Base-by-base conservation (phyloP, 2,888 invertebrate genomes). In the Melikaiella ostensackeni region DNA sequence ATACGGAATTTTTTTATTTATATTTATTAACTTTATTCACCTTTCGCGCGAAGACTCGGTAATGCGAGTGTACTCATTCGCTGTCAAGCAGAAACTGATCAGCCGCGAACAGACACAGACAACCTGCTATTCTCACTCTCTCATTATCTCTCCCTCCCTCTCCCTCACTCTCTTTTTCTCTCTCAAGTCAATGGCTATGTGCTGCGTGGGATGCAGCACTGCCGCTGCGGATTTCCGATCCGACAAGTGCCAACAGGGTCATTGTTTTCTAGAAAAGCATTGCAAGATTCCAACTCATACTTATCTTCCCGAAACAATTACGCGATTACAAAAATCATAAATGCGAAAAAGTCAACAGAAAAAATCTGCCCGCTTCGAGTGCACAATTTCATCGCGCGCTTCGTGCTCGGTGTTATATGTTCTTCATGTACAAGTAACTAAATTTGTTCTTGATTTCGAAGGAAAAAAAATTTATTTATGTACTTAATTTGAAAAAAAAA, bases 11-110 rank as follows among this genome's bases (percentile, higher is more conserved):
- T n/a, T 42, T 46, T 30, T n/a, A n/a, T 30, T 70, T 8, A 70
- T 27, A 8, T 66, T 66, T 21, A 27, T 46, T 30, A 66, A 66
- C 27, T 30, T 50, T 50, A 50, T 70, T 46, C 50, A 46, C 30
- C 30, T 50, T 70, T 30, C 30, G 46, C 50, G 46, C 70, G 50
- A 30, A 30, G 27, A 70, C 27, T 50, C 46, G n/a, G 30, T 57
- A 64, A 81, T 77, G 77, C 81, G 81, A 82, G 82, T 79, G 83
- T 77, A 78, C 83, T 78, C 81, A 83, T 81, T 82, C 87, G 79
- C 79, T 85, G 87, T 86, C 86, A 79, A 83, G 80, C 82, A 80
- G 85, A 86, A 87, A 89, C 89, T 89, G 89, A 88, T 88, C 86
- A 77, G 84, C 84, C 80, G 70, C 75, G 79, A 79, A 84, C 79